Evolutionary conservation across 2,888 invertebrate genomes (phyloP).

Genomic region (Hydraecia micacea): DNA sequence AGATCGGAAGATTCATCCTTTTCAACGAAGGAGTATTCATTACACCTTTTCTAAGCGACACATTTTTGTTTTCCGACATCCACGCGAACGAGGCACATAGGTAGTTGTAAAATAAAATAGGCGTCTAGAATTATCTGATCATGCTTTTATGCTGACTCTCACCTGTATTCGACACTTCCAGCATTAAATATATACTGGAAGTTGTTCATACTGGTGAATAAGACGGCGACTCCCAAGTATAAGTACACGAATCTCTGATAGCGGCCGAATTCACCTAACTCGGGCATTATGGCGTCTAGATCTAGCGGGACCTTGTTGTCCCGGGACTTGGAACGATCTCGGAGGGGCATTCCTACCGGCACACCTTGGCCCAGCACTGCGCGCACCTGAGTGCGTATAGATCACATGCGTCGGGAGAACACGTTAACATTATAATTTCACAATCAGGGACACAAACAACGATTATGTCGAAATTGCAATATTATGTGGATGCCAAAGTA

Average conservation of each 20-base stretch:
- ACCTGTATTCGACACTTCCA: constrained; percentile 87
- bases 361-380: not conserved
- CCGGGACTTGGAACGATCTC: rapidly evolving
- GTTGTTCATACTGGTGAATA: constrained; percentile 85
- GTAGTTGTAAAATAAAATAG: not conserved
- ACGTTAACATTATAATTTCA: constrained; percentile 1
- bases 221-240: constrained; percentile 83
- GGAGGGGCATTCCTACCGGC: not conserved
- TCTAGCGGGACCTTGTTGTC: constrained; percentile 58
- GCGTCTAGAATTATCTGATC: not conserved
- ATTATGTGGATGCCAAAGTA: not conserved
- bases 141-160: constrained; percentile 26
- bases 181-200: constrained; percentile 89
- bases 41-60: too few species aligned
- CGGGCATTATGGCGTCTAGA: constrained; percentile 80
- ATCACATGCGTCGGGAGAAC: not conserved
- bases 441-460: not conserved
- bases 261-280: constrained; percentile 85
- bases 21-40: too few species aligned
- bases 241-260: constrained; percentile 84
- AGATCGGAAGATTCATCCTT: too few species aligned
- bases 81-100: too few species aligned
- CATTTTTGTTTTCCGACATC: too few species aligned
- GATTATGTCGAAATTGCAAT: not conserved
- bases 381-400: not conserved